Evolutionary conservation across 2,888 invertebrate species (phyloP).

Genomic region (Limnephilus rhombicus): DNA sequence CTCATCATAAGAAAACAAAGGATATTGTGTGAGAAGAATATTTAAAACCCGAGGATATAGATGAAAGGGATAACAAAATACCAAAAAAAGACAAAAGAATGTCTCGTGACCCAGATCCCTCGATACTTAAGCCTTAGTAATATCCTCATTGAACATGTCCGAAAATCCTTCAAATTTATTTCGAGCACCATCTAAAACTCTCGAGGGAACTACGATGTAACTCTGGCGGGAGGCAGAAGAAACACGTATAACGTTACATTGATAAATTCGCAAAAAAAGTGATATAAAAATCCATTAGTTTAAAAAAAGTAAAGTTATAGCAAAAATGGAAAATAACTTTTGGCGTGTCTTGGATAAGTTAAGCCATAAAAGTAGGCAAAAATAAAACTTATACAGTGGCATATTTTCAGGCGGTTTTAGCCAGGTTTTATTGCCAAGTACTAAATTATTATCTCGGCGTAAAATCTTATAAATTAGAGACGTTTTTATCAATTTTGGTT

Average conservation of each 20-base stretch:
- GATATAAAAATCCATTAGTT: background rate
- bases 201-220: background rate
- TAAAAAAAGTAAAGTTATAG: background rate
- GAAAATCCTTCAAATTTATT: slow-evolving; percentile 35
- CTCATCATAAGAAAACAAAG: background rate
- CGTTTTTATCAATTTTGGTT: background rate
- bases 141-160: slow-evolving; percentile 32
- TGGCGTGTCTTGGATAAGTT: background rate
- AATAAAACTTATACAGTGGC: background rate
- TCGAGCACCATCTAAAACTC: background rate
- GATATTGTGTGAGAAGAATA: background rate
- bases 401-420: background rate
- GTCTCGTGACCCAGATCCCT: slow-evolving; percentile 25
- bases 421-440: background rate
- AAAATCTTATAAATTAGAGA: background rate
- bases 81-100: background rate
- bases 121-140: background rate
- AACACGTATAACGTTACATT: background rate
- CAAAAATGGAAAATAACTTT: background rate
- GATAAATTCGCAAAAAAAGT: background rate
- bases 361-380: background rate
- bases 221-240: background rate
- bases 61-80: background rate
- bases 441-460: background rate
- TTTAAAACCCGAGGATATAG: slow-evolving; percentile 1